Evolutionary conservation across 2,113 vertebrate species (phyloP), one percentile per base, ranked within the genome.

Genomic region (Falcunculus frontatus): DNA sequence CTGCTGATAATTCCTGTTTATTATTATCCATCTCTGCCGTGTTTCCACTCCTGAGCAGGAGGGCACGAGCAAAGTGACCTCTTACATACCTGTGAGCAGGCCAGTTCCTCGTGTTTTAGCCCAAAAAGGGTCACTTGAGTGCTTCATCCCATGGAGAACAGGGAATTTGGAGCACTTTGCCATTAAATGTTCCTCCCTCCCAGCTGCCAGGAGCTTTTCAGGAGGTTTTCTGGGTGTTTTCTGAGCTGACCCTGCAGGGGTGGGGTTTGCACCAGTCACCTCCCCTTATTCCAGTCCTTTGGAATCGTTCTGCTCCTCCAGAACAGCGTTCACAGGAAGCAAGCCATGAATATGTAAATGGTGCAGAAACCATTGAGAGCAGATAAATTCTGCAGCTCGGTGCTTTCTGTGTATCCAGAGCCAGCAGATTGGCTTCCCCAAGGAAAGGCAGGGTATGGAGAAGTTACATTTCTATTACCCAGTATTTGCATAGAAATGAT

Each of bases 401-500:
- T 68, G 56, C 77, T 82, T 33, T 37, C 47, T 37, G 18, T 50
- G 29, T 67, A 65, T 84, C 72, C 82, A 77, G 42, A 80, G 60
- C 4, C 16, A 82, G 95, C 89, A 90, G 85, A 88, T 73, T 55
- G 81, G 41, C 33, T 88, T 82, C 84, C 89, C 84, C 64, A 67
- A 94, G 94, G 93, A 96, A 50, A 79, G 60, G 18, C 84, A 88
- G 57, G 72, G 50, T 27, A 47, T 26, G 63, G 84, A 92, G 79
- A 84, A 86, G 79, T 91, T 86, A 8, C 56, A 49, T 96, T 94
- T 93, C 88, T 91, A 44, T 81, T 86, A 56, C 1, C 4, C 68
- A 52, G 42, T 39, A 93, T 93, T 94, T 95, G 92, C 80, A 88
- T 78, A 50, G 88, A 92, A 89, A 94, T 85, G 29, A 79, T 81